Base-by-base conservation (phyloP, 2,888 invertebrate species). In the Pollenia angustigena region DNA sequence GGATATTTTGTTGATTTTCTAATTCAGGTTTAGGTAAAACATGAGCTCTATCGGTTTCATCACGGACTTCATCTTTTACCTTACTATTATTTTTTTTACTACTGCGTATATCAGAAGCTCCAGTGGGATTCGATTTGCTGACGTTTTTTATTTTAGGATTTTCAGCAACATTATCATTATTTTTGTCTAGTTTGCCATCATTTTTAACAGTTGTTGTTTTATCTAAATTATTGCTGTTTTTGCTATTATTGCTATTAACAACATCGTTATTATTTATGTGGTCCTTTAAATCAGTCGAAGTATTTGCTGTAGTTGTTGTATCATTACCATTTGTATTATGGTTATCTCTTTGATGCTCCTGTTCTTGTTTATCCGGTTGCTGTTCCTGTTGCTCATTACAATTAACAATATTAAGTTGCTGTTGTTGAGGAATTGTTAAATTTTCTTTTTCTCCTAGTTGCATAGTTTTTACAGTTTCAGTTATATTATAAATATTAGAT, bases 41-140 rank as follows among this genome's bases (percentile, higher is more conserved):
- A 68, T 48, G 42, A 8, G 87, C 76, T 58, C 85, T 88, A 88
- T 91, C 90, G 81, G 89, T 90, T 85, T 91, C 91, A 87, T 91
- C 89, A 4, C 83, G 56, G 1, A 1, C 9, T 50, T 60, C 23
- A 10, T 64, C 48, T 11, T 88, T 56, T 88, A 48, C 71, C 40
- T 50, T 66, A 48, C 50, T 76, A 50, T 12, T 52, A 42, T 1
- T 52, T 2, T 4, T 32, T 6, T 6, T 46, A 10, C 40, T 52
- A 44, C 6, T 52, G 3, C 14, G 6, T 84, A 9, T 46, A 32
- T 42, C 75, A 60, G 48, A 16, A 50, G 46, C 9, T 44, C 44
- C 52, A 32, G 87, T 23, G 0, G 10, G 10, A 52, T 32, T 7
- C 7, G 11, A 44, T 9, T 16, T 78, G 4, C 40, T 40, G n/a